phyloP scores from a whole-genome alignment of 2,888 invertebrate genomes.

The Drosophila maculinotata region DNA sequence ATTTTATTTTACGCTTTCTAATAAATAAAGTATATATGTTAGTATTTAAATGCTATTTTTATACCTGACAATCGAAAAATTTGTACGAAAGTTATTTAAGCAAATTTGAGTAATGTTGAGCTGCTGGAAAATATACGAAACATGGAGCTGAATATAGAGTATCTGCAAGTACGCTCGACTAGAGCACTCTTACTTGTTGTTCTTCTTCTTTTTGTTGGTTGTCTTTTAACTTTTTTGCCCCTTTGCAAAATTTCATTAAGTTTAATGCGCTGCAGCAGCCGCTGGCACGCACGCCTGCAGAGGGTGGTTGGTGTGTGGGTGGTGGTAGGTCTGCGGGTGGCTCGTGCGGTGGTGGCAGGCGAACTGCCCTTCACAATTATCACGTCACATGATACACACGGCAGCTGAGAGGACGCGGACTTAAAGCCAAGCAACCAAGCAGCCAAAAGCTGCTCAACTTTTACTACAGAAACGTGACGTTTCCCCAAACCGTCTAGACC shows the following conservation, averaged over 20 bases:
- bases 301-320: not conserved
- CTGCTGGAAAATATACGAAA: no score
- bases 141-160: no score
- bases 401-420: slow-evolving; percentile 2
- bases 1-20: no score
- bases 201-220: slow-evolving; percentile 19
- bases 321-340: slow-evolving; percentile 4
- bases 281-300: slow-evolving; percentile 12
- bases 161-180: not conserved
- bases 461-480: slow-evolving; percentile 73
- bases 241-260: slow-evolving; percentile 68
- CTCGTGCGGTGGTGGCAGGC: slow-evolving; percentile 1
- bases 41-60: no score
- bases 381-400: slow-evolving; percentile 37
- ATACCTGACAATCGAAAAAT: no score
- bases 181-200: not conserved
- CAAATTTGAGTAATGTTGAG: no score
- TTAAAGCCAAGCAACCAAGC: slow-evolving; percentile 13
- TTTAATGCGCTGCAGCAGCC: slow-evolving; percentile 59
- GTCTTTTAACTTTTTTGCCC: slow-evolving; percentile 30
- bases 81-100: no score
- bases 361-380: slow-evolving; percentile 55
- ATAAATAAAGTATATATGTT: no score
- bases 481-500: slow-evolving; percentile 37
- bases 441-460: slow-evolving; percentile 42